These are phyloP conservation scores for Calypte anna DNA, from an alignment of 2,113 vertebrate genomes.

Conservation along the genomic window DNA sequence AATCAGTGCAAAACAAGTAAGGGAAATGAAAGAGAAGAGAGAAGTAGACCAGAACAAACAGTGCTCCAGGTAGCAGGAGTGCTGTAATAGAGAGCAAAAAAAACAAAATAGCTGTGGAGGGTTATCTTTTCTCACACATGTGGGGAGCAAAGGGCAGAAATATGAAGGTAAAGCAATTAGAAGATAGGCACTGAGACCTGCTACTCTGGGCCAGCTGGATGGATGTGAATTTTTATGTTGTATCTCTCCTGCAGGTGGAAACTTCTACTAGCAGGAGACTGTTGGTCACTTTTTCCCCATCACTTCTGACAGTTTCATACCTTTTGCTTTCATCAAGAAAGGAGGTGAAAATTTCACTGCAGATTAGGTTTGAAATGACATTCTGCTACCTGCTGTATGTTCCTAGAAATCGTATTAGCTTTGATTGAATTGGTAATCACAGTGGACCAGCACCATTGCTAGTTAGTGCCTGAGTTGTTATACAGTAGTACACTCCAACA, in stretches of 20 bases:
- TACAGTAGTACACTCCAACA: neutral
- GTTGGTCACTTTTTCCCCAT: neutral
- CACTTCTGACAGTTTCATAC: neutral
- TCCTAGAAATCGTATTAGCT: neutral
- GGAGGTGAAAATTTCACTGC: neutral
- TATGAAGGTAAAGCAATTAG: neutral
- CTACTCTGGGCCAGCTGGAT: neutral
- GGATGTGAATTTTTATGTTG: neutral
- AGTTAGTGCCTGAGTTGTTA: neutral
- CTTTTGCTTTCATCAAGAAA: constrained; percentile 1
- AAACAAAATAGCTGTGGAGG: neutral
- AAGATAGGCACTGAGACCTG: neutral
- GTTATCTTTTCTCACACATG: neutral
- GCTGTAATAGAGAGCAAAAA: neutral
- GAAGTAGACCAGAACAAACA: neutral
- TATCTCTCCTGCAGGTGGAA: neutral
- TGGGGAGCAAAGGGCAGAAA: neutral
- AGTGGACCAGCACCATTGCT: neutral
- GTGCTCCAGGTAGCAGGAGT: neutral
- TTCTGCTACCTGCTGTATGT: neutral
- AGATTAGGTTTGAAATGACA: neutral
- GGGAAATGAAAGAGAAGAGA: neutral
- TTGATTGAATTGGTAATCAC: neutral
- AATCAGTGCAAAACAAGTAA: neutral
- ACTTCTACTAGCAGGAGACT: neutral